These are phyloP conservation scores for Leucozona laternaria DNA, from an alignment of 2,888 invertebrate species.

Conservation along the genomic window DNA sequence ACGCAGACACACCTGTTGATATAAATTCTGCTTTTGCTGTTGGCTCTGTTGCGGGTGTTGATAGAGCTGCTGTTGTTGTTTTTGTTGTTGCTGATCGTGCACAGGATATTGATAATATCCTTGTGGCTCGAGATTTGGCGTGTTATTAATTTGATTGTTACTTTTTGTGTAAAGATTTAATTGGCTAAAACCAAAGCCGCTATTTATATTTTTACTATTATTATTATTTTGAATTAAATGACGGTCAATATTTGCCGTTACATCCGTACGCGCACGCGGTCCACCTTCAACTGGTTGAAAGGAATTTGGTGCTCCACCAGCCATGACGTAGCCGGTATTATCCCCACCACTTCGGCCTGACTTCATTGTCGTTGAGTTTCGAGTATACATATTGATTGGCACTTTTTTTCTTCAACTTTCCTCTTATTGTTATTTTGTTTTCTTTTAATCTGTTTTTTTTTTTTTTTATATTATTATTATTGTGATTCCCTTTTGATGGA, in stretches of 20 bases:
- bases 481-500: conserved; percentile 51
- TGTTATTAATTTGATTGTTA: conserved; percentile 62
- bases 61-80: conserved; percentile 56
- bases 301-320: conserved; percentile 78
- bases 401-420: conserved; percentile 36
- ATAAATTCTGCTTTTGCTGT: conserved; percentile 70
- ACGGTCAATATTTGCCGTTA: conserved; percentile 76
- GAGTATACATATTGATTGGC: conserved; percentile 67
- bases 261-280: conserved; percentile 82
- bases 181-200: conserved; percentile 61
- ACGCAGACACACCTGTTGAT: conserved; percentile 82
- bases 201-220: conserved; percentile 72
- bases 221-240: conserved; percentile 78
- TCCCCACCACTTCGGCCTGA: conserved; percentile 73
- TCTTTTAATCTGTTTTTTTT: conserved; percentile 27
- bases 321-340: conserved; percentile 78
- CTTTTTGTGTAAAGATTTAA: conserved; percentile 74
- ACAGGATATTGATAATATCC: conserved; percentile 73
- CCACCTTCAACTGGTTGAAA: conserved; percentile 82
- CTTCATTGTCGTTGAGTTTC: conserved; percentile 66
- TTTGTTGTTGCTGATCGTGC: conserved; percentile 67
- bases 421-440: conserved; percentile 48
- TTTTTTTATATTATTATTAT: conserved; percentile 28
- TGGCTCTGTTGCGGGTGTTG: conserved; percentile 58
- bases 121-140: conserved; percentile 53